phyloP scores from a whole-genome alignment of 2,113 vertebrate genomes.

The Zingel zingel region DNA sequence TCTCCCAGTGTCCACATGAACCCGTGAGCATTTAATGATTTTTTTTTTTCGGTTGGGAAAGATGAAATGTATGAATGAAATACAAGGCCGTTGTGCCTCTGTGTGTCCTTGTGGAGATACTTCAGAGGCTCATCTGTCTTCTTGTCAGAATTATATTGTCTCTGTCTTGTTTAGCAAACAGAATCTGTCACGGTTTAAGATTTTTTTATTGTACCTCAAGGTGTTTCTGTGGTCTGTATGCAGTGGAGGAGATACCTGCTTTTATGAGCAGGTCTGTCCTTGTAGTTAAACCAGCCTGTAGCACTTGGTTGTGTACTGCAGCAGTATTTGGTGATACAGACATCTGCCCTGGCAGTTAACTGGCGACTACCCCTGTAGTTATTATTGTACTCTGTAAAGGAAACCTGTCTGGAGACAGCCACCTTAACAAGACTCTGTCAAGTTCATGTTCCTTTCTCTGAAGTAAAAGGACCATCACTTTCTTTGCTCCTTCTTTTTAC shows the following conservation, averaged over 20 bases:
- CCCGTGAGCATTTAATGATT: constrained; percentile 31
- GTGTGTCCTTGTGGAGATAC: constrained; percentile 33
- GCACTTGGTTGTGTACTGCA: constrained; percentile 41
- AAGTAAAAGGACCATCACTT: constrained; percentile 35
- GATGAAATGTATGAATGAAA: constrained; percentile 21
- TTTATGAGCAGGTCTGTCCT: constrained; percentile 66
- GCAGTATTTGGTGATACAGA: constrained; percentile 55
- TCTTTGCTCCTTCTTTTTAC: background rate
- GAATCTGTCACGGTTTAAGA: constrained; percentile 26
- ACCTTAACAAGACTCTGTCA: constrained; percentile 62
- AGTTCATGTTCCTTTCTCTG: constrained; percentile 42
- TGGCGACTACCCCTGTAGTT: constrained; percentile 63
- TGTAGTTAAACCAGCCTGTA: constrained; percentile 57
- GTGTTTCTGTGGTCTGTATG: constrained; percentile 36
- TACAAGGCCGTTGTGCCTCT: constrained; percentile 22
- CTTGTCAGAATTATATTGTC: constrained; percentile 41
- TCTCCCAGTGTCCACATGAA: constrained; percentile 6
- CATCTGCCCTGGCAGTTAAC: constrained; percentile 65
- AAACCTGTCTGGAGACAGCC: constrained; percentile 59
- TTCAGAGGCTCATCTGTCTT: constrained; percentile 24
- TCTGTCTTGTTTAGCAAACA: constrained; percentile 66
- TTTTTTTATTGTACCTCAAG: constrained; percentile 54
- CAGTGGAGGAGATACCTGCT: constrained; percentile 41
- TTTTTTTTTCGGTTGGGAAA: background rate
- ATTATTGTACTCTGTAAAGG: constrained; percentile 61